Evolutionary conservation across 2,113 vertebrate species (phyloP).

Genomic region (Tychaedon coryphoeus): DNA sequence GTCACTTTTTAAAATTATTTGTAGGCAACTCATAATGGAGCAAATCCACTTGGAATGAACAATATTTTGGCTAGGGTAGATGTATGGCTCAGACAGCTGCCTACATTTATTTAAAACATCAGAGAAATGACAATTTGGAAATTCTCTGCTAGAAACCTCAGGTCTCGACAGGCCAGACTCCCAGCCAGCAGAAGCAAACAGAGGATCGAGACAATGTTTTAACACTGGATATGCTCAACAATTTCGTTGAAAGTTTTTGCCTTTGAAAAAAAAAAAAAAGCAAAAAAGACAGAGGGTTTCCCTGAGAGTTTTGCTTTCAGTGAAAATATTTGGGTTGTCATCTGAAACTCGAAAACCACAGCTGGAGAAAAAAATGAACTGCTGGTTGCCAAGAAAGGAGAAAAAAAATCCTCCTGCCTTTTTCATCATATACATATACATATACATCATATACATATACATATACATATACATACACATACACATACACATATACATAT

Average conservation of each 20-base stretch:
- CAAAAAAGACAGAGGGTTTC: not conserved
- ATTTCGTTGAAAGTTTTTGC: not conserved
- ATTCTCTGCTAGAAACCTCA: not conserved
- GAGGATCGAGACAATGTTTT: not conserved
- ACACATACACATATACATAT: too few relatives aligned
- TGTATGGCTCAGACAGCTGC: not conserved
- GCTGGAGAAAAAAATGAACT: not conserved
- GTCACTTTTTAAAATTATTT: slow-evolving; percentile 45
- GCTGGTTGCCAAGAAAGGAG: not conserved
- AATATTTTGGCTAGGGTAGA: slow-evolving; percentile 19
- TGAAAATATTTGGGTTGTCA: not conserved
- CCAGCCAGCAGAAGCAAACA: not conserved
- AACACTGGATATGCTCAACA: not conserved
- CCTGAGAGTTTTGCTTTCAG: not conserved
- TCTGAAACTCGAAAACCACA: slow-evolving; percentile 11
- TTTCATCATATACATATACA: not conserved
- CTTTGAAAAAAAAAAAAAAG: not conserved
- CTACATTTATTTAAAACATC: slow-evolving; percentile 31
- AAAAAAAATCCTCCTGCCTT: not conserved
- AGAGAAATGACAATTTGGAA: not conserved
- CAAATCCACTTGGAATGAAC: slow-evolving; percentile 37
- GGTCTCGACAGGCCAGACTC: not conserved
- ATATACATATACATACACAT: too few relatives aligned
- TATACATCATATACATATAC: too few relatives aligned
- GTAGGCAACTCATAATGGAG: slow-evolving; percentile 42